Evolutionary conservation across 2,888 invertebrate genomes (phyloP).

Genomic region (Drosophila quinaria): DNA sequence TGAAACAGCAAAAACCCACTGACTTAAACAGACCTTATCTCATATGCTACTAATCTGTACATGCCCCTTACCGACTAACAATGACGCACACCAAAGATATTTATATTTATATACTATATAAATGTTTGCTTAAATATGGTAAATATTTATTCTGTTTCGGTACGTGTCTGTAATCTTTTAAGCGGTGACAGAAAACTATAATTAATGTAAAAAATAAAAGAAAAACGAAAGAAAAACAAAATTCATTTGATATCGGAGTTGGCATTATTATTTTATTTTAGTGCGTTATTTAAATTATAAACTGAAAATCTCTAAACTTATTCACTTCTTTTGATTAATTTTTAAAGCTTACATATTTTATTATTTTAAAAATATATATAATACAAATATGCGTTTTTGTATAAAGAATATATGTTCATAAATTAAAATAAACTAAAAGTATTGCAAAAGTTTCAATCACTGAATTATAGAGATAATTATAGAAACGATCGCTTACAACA

Average conservation of each 20-base stretch:
- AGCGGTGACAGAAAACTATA: slow-evolving; percentile 10
- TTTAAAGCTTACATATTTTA: slow-evolving; percentile 77
- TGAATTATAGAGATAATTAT: slow-evolving; percentile 46
- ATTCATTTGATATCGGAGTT: slow-evolving; percentile 46
- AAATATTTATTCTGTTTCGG: slow-evolving; percentile 19
- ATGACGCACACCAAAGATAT: slow-evolving; percentile 49
- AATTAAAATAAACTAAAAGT: slow-evolving; percentile 60
- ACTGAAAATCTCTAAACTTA: slow-evolving; percentile 55
- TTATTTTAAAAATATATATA: slow-evolving; percentile 58
- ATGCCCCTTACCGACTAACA: slow-evolving; percentile 49
- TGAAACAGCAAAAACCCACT: slow-evolving; percentile 30
- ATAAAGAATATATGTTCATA: slow-evolving; percentile 35
- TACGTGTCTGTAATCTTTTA: not conserved
- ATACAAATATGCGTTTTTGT: slow-evolving; percentile 50
- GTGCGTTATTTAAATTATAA: slow-evolving; percentile 48
- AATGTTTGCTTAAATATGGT: slow-evolving; percentile 27
- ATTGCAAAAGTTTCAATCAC: slow-evolving; percentile 44
- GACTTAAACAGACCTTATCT: slow-evolving; percentile 56
- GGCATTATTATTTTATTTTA: slow-evolving; percentile 35
- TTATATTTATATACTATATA: slow-evolving; percentile 18
- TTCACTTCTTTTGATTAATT: slow-evolving; percentile 63
- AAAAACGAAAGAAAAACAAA: slow-evolving; percentile 40
- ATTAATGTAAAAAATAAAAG: slow-evolving; percentile 10
- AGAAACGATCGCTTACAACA: slow-evolving; percentile 47
- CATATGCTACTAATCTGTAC: slow-evolving; percentile 64